Conservation (phyloP, 2,888 invertebrate species). For the Erebia ligea region DNA sequence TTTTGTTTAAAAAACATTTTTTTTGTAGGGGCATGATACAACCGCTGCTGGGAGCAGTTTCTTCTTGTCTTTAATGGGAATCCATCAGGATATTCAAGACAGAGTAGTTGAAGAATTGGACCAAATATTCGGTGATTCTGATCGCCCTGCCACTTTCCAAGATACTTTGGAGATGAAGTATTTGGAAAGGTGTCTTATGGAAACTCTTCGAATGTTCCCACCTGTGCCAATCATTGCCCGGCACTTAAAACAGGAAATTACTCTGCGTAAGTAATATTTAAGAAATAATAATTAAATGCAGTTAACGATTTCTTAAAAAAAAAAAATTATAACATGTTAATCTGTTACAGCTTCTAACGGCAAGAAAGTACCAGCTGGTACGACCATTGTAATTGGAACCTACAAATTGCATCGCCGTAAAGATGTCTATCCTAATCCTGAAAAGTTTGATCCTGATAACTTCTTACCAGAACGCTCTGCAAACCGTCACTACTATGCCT, state of each 20-base stretch:
- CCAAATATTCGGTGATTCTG: constrained; percentile 89
- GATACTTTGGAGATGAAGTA: constrained; percentile 95
- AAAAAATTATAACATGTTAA: not conserved
- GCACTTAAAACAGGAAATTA: constrained; percentile 87
- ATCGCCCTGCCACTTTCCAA: constrained; percentile 90
- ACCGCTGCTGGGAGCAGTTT: constrained; percentile 92
- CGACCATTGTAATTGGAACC: constrained; percentile 86
- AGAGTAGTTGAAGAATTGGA: constrained; percentile 89
- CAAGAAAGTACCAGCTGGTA: constrained; percentile 87
- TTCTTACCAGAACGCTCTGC: constrained; percentile 91
- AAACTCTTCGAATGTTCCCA: constrained; percentile 90
- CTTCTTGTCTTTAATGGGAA: constrained; percentile 90
- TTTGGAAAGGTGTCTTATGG: constrained; percentile 91
- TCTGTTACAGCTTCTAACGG: constrained; percentile 81
- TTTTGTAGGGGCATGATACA: constrained; percentile 89
- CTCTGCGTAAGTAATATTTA: constrained; percentile 80
- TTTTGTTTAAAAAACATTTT: constrained; percentile 8
- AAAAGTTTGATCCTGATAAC: constrained; percentile 91
- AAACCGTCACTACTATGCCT: constrained; percentile 91
- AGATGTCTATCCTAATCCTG: constrained; percentile 89
- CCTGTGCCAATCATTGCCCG: constrained; percentile 91
- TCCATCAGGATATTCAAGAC: constrained; percentile 88
- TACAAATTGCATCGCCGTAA: constrained; percentile 87
- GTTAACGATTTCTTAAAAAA: not conserved
- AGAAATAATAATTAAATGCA: not conserved